Evolutionary conservation across 2,113 vertebrate species (phyloP).

Genomic region (Micronycteris hirsuta): DNA sequence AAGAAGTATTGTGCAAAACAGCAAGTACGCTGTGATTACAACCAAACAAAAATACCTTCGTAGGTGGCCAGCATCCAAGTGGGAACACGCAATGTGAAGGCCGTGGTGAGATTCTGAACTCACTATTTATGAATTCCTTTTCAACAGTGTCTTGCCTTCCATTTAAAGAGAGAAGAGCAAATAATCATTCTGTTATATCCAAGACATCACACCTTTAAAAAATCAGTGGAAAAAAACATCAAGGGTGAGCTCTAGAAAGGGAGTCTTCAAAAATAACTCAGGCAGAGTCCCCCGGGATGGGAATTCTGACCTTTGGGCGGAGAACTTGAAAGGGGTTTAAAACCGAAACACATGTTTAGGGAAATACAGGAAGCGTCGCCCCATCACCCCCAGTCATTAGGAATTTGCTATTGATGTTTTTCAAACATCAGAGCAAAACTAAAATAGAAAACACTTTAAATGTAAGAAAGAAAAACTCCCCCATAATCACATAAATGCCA

Average conservation of each 20-base stretch:
- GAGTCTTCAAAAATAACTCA: conserved; percentile 40
- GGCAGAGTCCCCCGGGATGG: neutral
- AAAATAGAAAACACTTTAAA: neutral
- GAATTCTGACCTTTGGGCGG: conserved; percentile 25
- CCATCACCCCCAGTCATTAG: neutral
- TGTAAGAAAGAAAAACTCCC: neutral
- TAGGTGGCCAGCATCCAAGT: neutral
- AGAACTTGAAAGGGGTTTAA: neutral
- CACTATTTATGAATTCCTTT: neutral
- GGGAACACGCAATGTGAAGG: neutral
- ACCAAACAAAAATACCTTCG: neutral
- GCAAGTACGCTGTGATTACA: neutral
- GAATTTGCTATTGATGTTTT: neutral
- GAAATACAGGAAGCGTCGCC: neutral
- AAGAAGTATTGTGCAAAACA: neutral
- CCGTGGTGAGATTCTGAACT: neutral
- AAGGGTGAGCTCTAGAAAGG: neutral
- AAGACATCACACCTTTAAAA: neutral
- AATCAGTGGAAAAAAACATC: neutral
- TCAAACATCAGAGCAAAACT: conserved; percentile 17
- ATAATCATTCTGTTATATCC: neutral
- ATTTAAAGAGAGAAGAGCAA: neutral
- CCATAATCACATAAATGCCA: neutral
- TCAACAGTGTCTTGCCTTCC: neutral
- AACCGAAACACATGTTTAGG: neutral